Evolutionary conservation across 2,888 invertebrate genomes (phyloP).

Genomic region (Hirtodrosophila alboralis): DNA sequence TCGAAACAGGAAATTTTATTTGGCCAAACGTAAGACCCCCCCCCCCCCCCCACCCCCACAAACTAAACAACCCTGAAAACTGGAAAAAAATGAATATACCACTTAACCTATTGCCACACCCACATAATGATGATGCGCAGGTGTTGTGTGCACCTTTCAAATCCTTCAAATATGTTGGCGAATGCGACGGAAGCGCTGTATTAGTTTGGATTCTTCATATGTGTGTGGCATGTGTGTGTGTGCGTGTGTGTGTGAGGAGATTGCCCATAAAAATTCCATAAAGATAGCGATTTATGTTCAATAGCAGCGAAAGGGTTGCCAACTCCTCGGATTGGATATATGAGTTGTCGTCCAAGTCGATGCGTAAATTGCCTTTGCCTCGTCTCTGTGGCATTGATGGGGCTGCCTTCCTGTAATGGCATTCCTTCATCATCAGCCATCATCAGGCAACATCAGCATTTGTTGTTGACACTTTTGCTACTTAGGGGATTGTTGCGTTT

Average conservation of each 20-base stretch:
- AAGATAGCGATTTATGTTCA: constrained; percentile 81
- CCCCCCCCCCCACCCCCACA: neutral
- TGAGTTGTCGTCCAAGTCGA: constrained; percentile 41
- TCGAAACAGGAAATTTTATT: constrained; percentile 65
- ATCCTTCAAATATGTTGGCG: constrained; percentile 45
- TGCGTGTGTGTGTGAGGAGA: constrained; percentile 71
- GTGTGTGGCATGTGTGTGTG: constrained; percentile 9
- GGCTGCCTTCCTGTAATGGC: constrained; percentile 72
- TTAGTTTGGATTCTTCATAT: constrained; percentile 59
- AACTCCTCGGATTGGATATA: constrained; percentile 28
- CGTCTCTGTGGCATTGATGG: constrained; percentile 59
- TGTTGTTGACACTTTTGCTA: constrained; percentile 75
- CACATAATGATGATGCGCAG: constrained; percentile 78
- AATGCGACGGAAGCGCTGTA: constrained; percentile 74
- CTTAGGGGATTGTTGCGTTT: constrained; percentile 59
- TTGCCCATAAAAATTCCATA: constrained; percentile 83
- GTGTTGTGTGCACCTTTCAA: constrained; percentile 68
- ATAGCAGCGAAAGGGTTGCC: constrained; percentile 68
- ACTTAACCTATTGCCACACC: constrained; percentile 57
- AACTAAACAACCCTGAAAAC: constrained; percentile 29
- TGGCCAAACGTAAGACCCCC: constrained; percentile 35
- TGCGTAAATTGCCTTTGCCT: constrained; percentile 76
- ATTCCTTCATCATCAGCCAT: constrained; percentile 58
- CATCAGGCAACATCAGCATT: constrained; percentile 73
- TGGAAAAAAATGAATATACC: constrained; percentile 40